Evolutionary conservation across 2,888 invertebrate genomes (phyloP).

Genomic region (Thelaira solivaga): DNA sequence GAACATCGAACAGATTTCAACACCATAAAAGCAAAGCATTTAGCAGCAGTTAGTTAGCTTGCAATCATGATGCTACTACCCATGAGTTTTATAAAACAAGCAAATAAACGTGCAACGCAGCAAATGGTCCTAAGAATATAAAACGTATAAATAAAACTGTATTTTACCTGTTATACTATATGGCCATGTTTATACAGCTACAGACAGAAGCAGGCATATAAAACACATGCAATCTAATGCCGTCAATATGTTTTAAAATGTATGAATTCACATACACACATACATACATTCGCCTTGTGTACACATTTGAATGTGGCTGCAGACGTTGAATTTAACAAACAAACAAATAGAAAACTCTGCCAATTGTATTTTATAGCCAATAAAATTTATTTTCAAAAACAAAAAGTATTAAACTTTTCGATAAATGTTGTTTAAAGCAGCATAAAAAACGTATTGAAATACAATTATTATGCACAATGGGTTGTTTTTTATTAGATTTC

Average conservation of each 20-base stretch:
- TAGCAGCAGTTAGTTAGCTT: too few species aligned
- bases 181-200: neutral
- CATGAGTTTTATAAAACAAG: slow-evolving; percentile 6
- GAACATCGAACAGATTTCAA: slow-evolving; percentile 52
- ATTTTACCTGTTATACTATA: neutral
- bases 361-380: slow-evolving; percentile 62
- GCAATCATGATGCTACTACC: slow-evolving; percentile 43
- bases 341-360: slow-evolving; percentile 59
- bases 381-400: slow-evolving; percentile 44
- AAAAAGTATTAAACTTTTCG: slow-evolving; percentile 53
- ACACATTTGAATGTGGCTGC: neutral
- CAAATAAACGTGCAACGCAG: neutral
- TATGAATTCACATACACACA: neutral
- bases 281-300: neutral
- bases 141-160: neutral
- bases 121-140: slow-evolving; percentile 17
- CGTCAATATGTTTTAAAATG: slow-evolving; percentile 43
- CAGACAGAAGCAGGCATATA: neutral
- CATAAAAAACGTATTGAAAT: slow-evolving; percentile 30
- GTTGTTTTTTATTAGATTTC: slow-evolving; percentile 4
- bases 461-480: slow-evolving; percentile 56
- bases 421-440: slow-evolving; percentile 50
- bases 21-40: slow-evolving; percentile 36
- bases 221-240: slow-evolving; percentile 14
- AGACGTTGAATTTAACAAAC: slow-evolving; percentile 19